phyloP scores from a whole-genome alignment of 2,888 invertebrate genomes.

The Philopedon plagiatum region DNA sequence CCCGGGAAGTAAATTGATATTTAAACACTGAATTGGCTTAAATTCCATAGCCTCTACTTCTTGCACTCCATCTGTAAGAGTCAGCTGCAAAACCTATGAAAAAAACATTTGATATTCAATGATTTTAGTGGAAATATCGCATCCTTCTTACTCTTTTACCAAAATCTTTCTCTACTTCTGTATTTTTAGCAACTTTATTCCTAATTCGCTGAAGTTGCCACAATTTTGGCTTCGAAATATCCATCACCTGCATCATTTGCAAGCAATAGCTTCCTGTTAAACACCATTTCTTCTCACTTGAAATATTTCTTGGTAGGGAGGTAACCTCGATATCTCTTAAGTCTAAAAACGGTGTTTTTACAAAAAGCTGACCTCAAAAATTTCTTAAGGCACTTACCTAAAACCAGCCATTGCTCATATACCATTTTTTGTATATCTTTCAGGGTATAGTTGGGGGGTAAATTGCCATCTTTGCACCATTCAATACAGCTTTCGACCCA shows the following conservation, averaged over 20 bases:
- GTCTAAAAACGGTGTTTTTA: no score
- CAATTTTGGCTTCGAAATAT: conserved; percentile 73
- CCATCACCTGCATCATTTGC: conserved; percentile 75
- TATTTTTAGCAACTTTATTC: conserved; percentile 70
- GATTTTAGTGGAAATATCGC: neutral
- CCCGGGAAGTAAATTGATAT: conserved; percentile 74
- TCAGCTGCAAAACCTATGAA: conserved; percentile 73
- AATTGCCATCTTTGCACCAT: conserved; percentile 70
- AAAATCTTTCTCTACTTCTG: conserved; percentile 71
- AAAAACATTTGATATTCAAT: neutral
- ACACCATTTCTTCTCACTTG: conserved; percentile 66
- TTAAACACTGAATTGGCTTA: conserved; percentile 73
- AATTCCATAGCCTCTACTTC: conserved; percentile 82
- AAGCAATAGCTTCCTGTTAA: conserved; percentile 73
- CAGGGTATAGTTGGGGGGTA: conserved; percentile 65
- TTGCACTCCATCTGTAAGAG: conserved; percentile 82
- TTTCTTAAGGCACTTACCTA: conserved; percentile 54
- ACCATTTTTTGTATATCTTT: conserved; percentile 73
- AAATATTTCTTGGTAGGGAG: conserved; percentile 73
- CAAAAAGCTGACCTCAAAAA: neutral
- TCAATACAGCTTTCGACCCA: conserved; percentile 71
- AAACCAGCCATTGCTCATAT: conserved; percentile 77
- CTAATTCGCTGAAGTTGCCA: conserved; percentile 69
- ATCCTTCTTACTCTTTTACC: conserved; percentile 70
- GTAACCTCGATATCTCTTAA: conserved; percentile 76